Evolutionary conservation across 2,888 invertebrate genomes (phyloP), one percentile per base, ranked within the genome.

Genomic region (Ethmia dodecea): DNA sequence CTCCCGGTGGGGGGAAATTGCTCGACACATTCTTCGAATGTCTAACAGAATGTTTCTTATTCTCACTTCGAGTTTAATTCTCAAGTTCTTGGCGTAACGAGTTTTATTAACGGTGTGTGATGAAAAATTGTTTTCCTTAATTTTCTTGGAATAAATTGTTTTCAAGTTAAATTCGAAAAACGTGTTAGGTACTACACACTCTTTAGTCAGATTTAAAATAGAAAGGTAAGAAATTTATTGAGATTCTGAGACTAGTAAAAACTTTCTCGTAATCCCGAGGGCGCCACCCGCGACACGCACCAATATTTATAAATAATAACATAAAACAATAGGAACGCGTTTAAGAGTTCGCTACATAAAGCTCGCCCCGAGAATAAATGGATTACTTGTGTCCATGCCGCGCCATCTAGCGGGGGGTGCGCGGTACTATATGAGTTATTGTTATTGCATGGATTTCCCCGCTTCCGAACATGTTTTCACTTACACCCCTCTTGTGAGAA

Each of bases 301-400:
- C 59, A 63, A 72, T 75, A 76, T 81, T 78, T 81, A 77, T 78
- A 75, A 76, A 78, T 78, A 80, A 78, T 78, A 75, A 75, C 69
- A 74, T 77, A 76, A 80, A 81, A 83, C 77, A 81, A 81, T 80
- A 70, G 60, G 63, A 52, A 59, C 58, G 60, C 69, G 68, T 74
- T 77, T 80, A 83, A 68, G 73, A 76, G 74, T 74, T 56, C 65
- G 72, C 73, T 77, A 79, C 81, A 84, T 84, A 84, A 86, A 84
- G 60, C 62, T 71, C 86, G 64, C 84, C 81, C 83, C 76, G 75
- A 80, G 86, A 80, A 78, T 77, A 86, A 86, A 86, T 86, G 86
- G 86, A 86, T 84, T 84, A 86, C 75, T 83, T 81, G 71, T 86
- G 86, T 86, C 79, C 81, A 69, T 60, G 54, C 65, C 36, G 59